phyloP scores from a whole-genome alignment of 2,888 invertebrate genomes.

The Platycheirus rosarum region DNA sequence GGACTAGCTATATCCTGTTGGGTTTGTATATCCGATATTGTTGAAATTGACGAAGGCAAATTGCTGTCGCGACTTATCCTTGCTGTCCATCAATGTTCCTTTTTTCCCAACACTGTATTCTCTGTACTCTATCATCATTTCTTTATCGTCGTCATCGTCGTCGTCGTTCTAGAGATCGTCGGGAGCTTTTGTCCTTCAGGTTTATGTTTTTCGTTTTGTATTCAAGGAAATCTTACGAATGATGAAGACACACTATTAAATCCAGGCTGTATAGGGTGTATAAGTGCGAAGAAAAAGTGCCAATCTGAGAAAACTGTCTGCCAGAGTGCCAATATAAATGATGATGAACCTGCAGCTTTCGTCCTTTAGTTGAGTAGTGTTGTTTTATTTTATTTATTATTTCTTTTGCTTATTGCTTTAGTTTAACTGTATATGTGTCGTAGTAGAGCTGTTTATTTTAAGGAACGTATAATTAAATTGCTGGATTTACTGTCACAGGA shows the following conservation, averaged over 20 bases:
- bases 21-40: neutral
- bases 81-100: slow-evolving; percentile 61
- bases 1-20: slow-evolving; percentile 14
- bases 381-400: slow-evolving; percentile 19
- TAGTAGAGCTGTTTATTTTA: slow-evolving; percentile 36
- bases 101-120: slow-evolving; percentile 16
- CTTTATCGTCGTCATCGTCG: slow-evolving; percentile 28
- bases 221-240: neutral
- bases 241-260: slow-evolving; percentile 24
- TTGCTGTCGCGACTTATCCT: slow-evolving; percentile 69
- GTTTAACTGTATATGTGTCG: slow-evolving; percentile 33
- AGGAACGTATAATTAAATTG: slow-evolving; percentile 47
- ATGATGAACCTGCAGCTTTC: slow-evolving; percentile 62
- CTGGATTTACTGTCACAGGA: slow-evolving; percentile 19
- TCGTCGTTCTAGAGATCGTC: slow-evolving; percentile 7
- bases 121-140: slow-evolving; percentile 55
- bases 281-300: slow-evolving; percentile 8
- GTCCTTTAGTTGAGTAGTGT: slow-evolving; percentile 58
- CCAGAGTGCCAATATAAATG: slow-evolving; percentile 62
- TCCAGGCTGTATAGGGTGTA: slow-evolving; percentile 10
- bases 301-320: slow-evolving; percentile 64
- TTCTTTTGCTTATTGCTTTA: slow-evolving; percentile 14
- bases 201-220: neutral
- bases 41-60: slow-evolving; percentile 61
- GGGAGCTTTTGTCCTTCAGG: slow-evolving; percentile 2